Base-by-base conservation (phyloP, 2,113 vertebrate species). In the Ceuthmochares aereus region DNA sequence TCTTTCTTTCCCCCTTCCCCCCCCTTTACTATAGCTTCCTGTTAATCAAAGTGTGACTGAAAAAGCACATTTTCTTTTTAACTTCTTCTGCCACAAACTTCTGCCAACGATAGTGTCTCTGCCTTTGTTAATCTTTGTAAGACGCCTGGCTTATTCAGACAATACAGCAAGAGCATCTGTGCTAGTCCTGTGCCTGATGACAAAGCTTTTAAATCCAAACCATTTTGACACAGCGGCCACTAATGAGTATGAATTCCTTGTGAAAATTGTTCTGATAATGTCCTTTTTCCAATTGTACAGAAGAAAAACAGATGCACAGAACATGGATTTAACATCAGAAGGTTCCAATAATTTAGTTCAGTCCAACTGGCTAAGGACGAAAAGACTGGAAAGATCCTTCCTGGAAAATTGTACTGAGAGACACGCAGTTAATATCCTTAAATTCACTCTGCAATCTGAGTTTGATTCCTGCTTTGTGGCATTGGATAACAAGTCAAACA, bases 321-420 rank as follows among this genome's bases (percentile, higher is more conserved):
- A 5, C 27, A 42, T 8, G 6, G n/a, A 64, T 64, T 62, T 62
- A 2, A 40, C 45, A 17, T 66, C 36, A 68, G 25, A 62, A 74
- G 37, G 9, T 34, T 76, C 32, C 27, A 17, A 37, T 25, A n/a
- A 6, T 51, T 78, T 52, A 40, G 30, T 72, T 68, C 34, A 10
- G 9, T 68, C 45, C 16, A 54, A 47, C 16, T 32, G 34, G 4
- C 58, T 45, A 14, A 55, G 21, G 30, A 72, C 60, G 26, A 59
- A 54, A 75, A 59, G 34, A 26, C 37, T 68, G 75, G 49, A 36
- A 81, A 81, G 18, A 23, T 34, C 12, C 6, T 60, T 56, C 30
- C 36, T 30, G 7, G 22, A 30, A 63, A 67, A 56, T 45, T 0
- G 0, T 40, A 6, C n/a, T 58, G 14, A 75, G 29, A 67, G 2